A percentile compares a stretch with the other conserved stretches of the same genome.
Conservation (phyloP, 2,797 vertebrate species). For the Scarus forsteni region DNA sequence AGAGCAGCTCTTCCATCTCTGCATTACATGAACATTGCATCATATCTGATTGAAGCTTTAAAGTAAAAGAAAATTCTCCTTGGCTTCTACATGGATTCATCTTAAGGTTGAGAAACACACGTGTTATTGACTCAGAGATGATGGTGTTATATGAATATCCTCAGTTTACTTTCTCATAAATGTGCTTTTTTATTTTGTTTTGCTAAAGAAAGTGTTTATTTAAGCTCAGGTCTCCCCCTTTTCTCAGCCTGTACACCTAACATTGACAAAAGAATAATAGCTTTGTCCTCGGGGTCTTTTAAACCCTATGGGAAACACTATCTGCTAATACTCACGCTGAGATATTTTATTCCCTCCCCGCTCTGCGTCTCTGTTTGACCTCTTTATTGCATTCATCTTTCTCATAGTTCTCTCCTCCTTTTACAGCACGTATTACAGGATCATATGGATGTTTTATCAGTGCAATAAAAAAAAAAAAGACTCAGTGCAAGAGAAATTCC, state of each 20-base stretch:
- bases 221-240: no score
- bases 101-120: slow-evolving; percentile 16
- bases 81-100: background rate
- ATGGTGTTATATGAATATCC: no score
- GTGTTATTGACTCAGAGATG: background rate
- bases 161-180: no score
- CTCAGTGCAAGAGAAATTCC: background rate
- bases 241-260: no score
- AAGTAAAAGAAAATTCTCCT: slow-evolving; percentile 13
- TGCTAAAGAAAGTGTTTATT: no score
- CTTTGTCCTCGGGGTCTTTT: no score
- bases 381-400: background rate
- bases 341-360: background rate
- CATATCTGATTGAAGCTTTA: slow-evolving; percentile 49
- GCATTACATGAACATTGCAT: slow-evolving; percentile 57
- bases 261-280: no score
- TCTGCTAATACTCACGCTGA: background rate
- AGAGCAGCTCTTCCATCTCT: background rate
- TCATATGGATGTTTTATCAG: background rate
- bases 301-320: background rate
- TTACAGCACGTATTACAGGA: background rate
- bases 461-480: no score
- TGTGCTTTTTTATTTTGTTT: no score
- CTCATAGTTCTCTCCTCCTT: background rate
- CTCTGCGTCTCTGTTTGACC: background rate